These are phyloP conservation scores for Leptodactylus fallax DNA, from an alignment of 2,797 vertebrate species.

Conservation along the genomic window DNA sequence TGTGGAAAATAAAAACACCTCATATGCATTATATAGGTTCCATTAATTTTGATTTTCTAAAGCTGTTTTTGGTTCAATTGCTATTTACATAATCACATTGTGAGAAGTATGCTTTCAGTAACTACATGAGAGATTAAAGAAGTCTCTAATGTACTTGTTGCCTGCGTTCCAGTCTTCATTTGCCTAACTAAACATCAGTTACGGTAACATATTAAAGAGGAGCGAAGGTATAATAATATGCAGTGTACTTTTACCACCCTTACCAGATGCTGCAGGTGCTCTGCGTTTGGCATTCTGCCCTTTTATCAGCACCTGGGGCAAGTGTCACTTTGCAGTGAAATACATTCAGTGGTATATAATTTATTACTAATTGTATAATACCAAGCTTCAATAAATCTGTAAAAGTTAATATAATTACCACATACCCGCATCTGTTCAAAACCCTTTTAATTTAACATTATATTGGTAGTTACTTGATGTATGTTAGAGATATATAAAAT, in stretches of 20 bases:
- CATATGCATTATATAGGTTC: neutral
- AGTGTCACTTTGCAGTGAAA: slow-evolving; percentile 41
- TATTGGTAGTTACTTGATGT: neutral
- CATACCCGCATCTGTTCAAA: slow-evolving; percentile 3
- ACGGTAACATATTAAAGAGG: slow-evolving; percentile 38
- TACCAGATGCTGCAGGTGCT: slow-evolving; percentile 52
- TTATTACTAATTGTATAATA: slow-evolving; percentile 54
- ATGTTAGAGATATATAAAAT: too few relatives aligned
- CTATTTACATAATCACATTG: slow-evolving; percentile 41
- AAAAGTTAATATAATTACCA: slow-evolving; percentile 44
- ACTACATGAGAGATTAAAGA: slow-evolving; percentile 1
- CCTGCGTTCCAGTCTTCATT: slow-evolving; percentile 37
- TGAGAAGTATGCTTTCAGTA: slow-evolving; percentile 31
- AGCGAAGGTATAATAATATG: slow-evolving; percentile 43
- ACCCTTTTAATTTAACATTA: neutral
- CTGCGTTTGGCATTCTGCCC: slow-evolving; percentile 43
- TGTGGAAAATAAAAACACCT: neutral
- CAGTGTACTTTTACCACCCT: slow-evolving; percentile 26
- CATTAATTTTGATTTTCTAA: neutral
- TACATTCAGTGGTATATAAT: slow-evolving; percentile 29
- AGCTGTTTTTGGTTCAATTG: slow-evolving; percentile 3
- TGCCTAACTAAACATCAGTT: slow-evolving; percentile 47
- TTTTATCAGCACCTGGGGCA: slow-evolving; percentile 40
- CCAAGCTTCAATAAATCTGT: slow-evolving; percentile 42
- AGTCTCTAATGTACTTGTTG: slow-evolving; percentile 41